A percentile compares a stretch with the other conserved stretches of the same genome.
These are phyloP conservation scores for Bombus waltoni DNA, from an alignment of 1,140 invertebrate genomes.

Conservation along the genomic window DNA sequence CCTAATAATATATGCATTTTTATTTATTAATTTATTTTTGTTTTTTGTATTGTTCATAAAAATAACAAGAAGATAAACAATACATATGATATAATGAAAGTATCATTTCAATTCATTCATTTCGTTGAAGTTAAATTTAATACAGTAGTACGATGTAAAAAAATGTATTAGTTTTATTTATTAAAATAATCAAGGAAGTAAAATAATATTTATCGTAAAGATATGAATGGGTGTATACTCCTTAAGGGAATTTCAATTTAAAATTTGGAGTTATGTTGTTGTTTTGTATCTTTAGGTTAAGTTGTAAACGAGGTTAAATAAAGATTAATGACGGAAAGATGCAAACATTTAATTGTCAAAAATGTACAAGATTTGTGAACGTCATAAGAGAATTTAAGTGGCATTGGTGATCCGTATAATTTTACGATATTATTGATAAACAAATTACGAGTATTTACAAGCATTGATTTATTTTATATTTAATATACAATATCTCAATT, in stretches of 20 bases:
- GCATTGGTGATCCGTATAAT: neutral
- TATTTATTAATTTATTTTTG: neutral
- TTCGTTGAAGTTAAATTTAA: neutral
- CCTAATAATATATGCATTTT: neutral
- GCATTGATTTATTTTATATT: neutral
- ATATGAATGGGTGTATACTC: neutral
- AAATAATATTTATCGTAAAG: neutral
- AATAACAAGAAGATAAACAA: neutral
- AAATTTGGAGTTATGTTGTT: neutral
- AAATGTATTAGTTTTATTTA: neutral
- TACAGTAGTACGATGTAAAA: neutral
- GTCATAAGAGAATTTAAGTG: neutral
- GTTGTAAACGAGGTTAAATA: neutral
- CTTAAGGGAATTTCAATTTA: neutral
- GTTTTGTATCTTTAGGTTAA: neutral
- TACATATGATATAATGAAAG: neutral
- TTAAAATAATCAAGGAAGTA: neutral
- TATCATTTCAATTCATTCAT: neutral
- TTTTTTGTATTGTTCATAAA: neutral
- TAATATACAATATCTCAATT: neutral
- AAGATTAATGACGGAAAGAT: neutral
- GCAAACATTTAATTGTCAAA: neutral
- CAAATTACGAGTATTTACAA: neutral
- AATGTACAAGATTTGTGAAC: neutral
- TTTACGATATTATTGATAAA: too few species aligned